Percentiles rank a stretch among this genome's conserved stretches.
Evolutionary conservation across 2,113 vertebrate species (phyloP).

Genomic region (Pedetes capensis): DNA sequence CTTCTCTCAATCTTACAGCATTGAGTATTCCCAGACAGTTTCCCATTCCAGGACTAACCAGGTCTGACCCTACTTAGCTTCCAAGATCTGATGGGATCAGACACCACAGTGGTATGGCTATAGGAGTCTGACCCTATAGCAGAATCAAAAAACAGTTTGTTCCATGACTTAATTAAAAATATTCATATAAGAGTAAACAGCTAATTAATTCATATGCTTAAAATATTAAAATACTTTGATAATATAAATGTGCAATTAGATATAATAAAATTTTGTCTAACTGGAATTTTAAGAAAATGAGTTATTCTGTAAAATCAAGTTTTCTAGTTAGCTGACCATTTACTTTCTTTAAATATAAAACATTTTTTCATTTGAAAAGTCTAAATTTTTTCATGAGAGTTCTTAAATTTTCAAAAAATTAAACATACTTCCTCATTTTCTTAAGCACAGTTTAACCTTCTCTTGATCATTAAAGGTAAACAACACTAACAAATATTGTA

Average conservation of each 20-base stretch:
- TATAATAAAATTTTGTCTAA: slow-evolving; percentile 37
- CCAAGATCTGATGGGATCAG: too few relatives aligned
- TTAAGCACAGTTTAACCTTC: slow-evolving; percentile 26
- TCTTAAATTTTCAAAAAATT: slow-evolving; percentile 44
- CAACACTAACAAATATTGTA: not conserved
- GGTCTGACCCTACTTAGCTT: too few relatives aligned
- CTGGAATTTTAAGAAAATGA: slow-evolving; percentile 35
- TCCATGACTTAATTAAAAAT: slow-evolving; percentile 28
- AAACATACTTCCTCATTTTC: not conserved
- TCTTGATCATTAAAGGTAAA: slow-evolving; percentile 4
- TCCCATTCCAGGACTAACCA: too few relatives aligned
- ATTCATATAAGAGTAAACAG: not conserved
- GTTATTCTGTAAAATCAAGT: slow-evolving; percentile 34
- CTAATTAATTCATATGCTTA: not conserved
- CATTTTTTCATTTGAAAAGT: not conserved
- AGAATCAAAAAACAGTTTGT: slow-evolving; percentile 14
- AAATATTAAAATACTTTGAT: slow-evolving; percentile 21
- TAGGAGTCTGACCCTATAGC: not conserved
- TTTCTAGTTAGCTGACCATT: slow-evolving; percentile 3
- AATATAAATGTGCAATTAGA: not conserved
- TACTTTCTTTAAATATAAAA: slow-evolving; percentile 46
- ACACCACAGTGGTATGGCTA: too few relatives aligned
- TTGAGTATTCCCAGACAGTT: too few relatives aligned
- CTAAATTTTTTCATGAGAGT: not conserved
- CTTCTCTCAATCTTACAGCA: too few relatives aligned